Evolutionary conservation across 2,113 vertebrate genomes (phyloP).

Genomic region (Centrocercus urophasianus): DNA sequence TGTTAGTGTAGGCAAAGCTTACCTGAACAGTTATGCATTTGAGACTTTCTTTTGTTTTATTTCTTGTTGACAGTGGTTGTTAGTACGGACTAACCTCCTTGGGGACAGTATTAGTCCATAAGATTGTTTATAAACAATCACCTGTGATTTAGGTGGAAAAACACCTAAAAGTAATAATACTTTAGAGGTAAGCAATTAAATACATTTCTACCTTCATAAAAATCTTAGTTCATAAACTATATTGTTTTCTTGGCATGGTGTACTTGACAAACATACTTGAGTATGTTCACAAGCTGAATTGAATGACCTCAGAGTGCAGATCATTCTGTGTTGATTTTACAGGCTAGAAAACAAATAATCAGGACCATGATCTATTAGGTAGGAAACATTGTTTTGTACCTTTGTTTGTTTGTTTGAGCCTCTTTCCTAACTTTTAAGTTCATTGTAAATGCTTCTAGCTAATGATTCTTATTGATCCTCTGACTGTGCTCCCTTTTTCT

Average conservation of each 20-base stretch:
- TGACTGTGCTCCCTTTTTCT: not conserved
- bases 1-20: not conserved
- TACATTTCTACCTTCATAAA: not conserved
- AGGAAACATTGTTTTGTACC: not conserved
- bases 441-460: not conserved
- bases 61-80: not conserved
- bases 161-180: not conserved
- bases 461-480: not conserved
- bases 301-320: not conserved
- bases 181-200: not conserved
- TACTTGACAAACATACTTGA: not conserved
- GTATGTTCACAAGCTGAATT: accelerated
- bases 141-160: not conserved
- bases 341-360: not conserved
- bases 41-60: not conserved
- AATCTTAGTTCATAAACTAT: not conserved
- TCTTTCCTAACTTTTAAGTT: not conserved
- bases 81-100: not conserved
- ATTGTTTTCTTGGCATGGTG: not conserved
- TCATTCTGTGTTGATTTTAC: not conserved
- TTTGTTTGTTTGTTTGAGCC: not conserved
- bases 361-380: not conserved
- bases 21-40: not conserved
- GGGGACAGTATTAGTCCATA: not conserved
- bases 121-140: not conserved